These are phyloP conservation scores for Ennomos erosarius DNA, from an alignment of 2,888 invertebrate species.

Conservation along the genomic window DNA sequence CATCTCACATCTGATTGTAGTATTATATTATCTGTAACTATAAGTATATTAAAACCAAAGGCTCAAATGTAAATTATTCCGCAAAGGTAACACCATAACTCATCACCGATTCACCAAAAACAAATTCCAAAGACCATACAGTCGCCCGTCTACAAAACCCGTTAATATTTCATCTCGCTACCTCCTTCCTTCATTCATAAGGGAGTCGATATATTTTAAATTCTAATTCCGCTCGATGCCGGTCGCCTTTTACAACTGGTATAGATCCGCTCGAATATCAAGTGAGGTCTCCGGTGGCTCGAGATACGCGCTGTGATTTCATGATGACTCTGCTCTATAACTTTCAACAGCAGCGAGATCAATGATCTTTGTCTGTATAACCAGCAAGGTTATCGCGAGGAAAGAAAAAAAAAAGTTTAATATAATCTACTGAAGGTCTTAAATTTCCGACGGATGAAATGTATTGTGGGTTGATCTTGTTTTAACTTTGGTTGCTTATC, in stretches of 20 bases:
- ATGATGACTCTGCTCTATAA: slow-evolving; percentile 26
- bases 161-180: slow-evolving; percentile 41
- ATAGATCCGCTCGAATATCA: slow-evolving; percentile 75
- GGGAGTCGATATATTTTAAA: slow-evolving; percentile 81
- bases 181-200: slow-evolving; percentile 55
- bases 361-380: slow-evolving; percentile 8
- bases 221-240: slow-evolving; percentile 73
- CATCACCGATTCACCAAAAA: slow-evolving; percentile 15
- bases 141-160: slow-evolving; percentile 30
- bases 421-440: too few relatives aligned
- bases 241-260: slow-evolving; percentile 69
- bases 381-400: background rate
- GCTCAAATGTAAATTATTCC: background rate
- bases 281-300: slow-evolving; percentile 56
- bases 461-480: too few relatives aligned
- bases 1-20: too few relatives aligned
- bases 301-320: slow-evolving; percentile 34
- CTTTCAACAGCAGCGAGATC: slow-evolving; percentile 5
- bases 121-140: slow-evolving; percentile 4
- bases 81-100: slow-evolving; percentile 19
- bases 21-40: too few relatives aligned
- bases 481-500: too few relatives aligned
- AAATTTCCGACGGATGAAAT: too few relatives aligned
- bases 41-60: too few relatives aligned
- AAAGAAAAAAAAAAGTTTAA: too few relatives aligned